Conservation (phyloP, 2,888 invertebrate species). For the Microplitis deprimator region DNA sequence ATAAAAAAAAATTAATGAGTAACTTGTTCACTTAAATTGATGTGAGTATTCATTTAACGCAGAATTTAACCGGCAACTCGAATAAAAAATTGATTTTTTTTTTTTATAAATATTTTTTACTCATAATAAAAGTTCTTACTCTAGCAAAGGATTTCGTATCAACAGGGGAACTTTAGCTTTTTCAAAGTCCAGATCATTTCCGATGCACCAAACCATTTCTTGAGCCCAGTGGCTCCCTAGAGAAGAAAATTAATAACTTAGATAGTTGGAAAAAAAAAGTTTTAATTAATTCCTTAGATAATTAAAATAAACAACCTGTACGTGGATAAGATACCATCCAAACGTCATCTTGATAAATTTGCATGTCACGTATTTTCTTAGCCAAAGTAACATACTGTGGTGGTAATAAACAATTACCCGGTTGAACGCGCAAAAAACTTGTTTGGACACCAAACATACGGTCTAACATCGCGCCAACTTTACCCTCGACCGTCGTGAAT, state of each 20-base stretch:
- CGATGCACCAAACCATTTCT: slow-evolving; percentile 93
- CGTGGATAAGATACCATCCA: slow-evolving; percentile 92
- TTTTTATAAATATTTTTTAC: slow-evolving; percentile 1
- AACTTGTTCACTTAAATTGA: no score
- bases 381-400: slow-evolving; percentile 80
- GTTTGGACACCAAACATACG: slow-evolving; percentile 79
- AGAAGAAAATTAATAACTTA: slow-evolving; percentile 15
- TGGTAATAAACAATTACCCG: slow-evolving; percentile 81
- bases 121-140: slow-evolving; percentile 55
- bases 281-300: slow-evolving; percentile 17
- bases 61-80: no score
- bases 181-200: slow-evolving; percentile 84
- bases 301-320: slow-evolving; percentile 76
- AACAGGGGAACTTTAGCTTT: slow-evolving; percentile 77
- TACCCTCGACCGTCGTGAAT: slow-evolving; percentile 74
- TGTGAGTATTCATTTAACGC: no score
- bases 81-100: not conserved
- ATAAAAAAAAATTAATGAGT: slow-evolving; percentile 11
- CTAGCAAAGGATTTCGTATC: slow-evolving; percentile 73
- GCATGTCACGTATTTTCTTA: slow-evolving; percentile 80
- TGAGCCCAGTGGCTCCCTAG: slow-evolving; percentile 93
- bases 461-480: slow-evolving; percentile 76
- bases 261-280: slow-evolving; percentile 13
- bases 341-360: slow-evolving; percentile 83
- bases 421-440: slow-evolving; percentile 82